A percentile compares a stretch with the other conserved stretches of the same genome.
Evolutionary conservation across 2,888 invertebrate genomes (phyloP).

Genomic region (Acronicta psi): DNA sequence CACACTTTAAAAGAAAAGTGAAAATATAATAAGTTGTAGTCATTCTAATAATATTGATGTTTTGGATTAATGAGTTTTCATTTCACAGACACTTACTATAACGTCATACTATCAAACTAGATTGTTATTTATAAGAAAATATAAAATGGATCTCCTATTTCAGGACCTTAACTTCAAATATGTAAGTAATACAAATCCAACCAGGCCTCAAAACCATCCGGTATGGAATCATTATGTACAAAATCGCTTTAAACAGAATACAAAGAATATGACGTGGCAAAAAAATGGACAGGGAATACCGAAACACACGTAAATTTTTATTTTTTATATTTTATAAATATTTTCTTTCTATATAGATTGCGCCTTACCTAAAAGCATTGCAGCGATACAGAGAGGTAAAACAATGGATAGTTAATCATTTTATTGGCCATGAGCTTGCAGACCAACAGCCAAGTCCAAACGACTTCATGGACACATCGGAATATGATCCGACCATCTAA

Average conservation of each 20-base stretch:
- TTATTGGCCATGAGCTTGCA: constrained; percentile 6
- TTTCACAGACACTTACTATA: too few relatives aligned
- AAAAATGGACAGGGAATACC: neutral
- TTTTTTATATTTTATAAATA: neutral
- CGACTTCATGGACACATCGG: neutral
- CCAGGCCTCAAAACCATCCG: neutral
- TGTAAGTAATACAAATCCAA: constrained; percentile 57
- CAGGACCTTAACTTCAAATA: constrained; percentile 69
- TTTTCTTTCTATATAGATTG: constrained; percentile 29
- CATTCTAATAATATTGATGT: too few relatives aligned
- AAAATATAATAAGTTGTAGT: too few relatives aligned
- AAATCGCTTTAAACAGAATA: neutral
- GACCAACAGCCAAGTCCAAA: constrained; percentile 7
- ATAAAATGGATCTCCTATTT: constrained; percentile 30
- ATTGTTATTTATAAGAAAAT: neutral
- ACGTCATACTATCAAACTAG: too few relatives aligned
- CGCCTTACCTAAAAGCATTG: constrained; percentile 21
- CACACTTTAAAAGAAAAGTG: too few relatives aligned
- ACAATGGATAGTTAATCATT: constrained; percentile 2
- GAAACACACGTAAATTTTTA: neutral
- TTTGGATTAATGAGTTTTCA: too few relatives aligned
- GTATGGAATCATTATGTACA: neutral
- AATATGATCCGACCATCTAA: neutral
- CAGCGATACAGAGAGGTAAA: constrained; percentile 29
- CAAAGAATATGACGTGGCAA: neutral